Percentiles rank a stretch among this genome's conserved stretches.
Evolutionary conservation across 35 echinoderm and acorn worm species (phyloP).

Genomic region (Ophiothrix spiculata): DNA sequence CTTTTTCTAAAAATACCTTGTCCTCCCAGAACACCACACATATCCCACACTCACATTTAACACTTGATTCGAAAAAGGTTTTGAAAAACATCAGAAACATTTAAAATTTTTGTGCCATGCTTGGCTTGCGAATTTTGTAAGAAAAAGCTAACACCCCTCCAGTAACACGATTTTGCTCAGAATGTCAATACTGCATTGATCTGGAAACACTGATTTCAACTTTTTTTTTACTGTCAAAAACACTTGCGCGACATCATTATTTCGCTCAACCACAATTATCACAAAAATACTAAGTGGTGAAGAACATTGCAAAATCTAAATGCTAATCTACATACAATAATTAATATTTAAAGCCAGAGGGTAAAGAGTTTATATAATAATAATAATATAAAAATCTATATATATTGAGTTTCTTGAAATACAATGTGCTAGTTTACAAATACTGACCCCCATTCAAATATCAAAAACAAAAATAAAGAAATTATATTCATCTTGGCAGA

Average conservation of each 20-base stretch:
- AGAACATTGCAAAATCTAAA: slow-evolving; percentile 5
- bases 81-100: slow-evolving; percentile 5
- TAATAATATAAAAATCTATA: slow-evolving; percentile 22
- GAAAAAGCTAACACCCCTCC: background rate
- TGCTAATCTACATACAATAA: slow-evolving; percentile 1
- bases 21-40: slow-evolving; percentile 8
- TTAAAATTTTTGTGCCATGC: background rate
- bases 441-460: background rate
- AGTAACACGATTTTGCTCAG: background rate
- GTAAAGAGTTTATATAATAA: slow-evolving; percentile 17
- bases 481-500: background rate
- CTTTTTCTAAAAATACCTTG: slow-evolving; percentile 40
- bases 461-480: slow-evolving; percentile 15
- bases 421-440: slow-evolving; percentile 7
- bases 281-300: background rate
- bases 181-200: background rate
- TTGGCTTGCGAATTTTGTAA: background rate
- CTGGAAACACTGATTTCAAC: background rate
- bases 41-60: background rate
- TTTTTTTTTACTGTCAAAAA: slow-evolving; percentile 5
- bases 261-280: slow-evolving; percentile 15
- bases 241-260: background rate
- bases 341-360: slow-evolving; percentile 13
- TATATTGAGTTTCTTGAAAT: slow-evolving; percentile 5
- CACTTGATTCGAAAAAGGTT: background rate